These are phyloP conservation scores for Takifugu ocellatus DNA, from an alignment of 2,797 vertebrate species.

Conservation along the genomic window DNA sequence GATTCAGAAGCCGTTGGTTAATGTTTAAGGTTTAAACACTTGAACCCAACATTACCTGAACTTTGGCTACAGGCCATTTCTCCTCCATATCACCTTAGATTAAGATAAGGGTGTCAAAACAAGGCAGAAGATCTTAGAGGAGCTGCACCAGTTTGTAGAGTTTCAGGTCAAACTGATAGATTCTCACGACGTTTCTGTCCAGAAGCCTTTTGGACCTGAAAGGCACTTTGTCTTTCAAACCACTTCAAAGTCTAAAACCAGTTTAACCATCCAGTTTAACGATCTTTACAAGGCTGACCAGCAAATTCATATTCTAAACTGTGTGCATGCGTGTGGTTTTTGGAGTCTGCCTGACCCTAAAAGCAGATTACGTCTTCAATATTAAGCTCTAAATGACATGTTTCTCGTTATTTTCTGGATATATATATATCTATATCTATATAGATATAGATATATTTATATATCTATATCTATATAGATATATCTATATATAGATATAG, in stretches of 20 bases:
- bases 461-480: no score
- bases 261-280: no score
- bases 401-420: no score
- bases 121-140: not conserved
- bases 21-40: constrained; percentile 52
- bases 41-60: constrained; percentile 7
- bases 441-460: no score
- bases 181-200: not conserved
- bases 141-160: not conserved
- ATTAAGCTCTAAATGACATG: no score
- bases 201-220: no score
- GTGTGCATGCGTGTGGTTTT: no score
- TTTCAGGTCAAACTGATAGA: not conserved
- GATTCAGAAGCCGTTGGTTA: not conserved
- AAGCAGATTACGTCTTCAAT: no score
- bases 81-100: constrained; percentile 45
- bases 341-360: no score
- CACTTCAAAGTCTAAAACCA: not conserved
- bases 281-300: constrained; percentile 12
- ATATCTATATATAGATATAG: no score
- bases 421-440: no score
- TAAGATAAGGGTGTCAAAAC: constrained; percentile 8
- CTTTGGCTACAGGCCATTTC: constrained; percentile 24
- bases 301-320: constrained; percentile 35
- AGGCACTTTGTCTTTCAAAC: no score